phyloP scores from a whole-genome alignment of 2,113 vertebrate species.

The Charadrius vociferus region DNA sequence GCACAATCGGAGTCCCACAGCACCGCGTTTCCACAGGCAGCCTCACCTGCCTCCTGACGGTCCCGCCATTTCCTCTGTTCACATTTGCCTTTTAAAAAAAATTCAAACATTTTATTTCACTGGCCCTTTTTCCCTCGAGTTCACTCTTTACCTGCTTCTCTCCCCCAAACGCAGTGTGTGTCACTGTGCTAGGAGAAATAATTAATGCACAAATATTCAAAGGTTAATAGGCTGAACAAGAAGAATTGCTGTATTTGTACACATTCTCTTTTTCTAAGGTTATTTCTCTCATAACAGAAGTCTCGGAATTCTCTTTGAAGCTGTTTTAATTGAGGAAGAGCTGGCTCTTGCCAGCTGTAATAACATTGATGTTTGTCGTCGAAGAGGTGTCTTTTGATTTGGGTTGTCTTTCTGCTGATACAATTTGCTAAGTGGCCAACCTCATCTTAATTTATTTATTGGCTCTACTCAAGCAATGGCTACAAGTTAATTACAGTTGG shows the following conservation, averaged over 20 bases:
- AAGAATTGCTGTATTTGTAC: background rate
- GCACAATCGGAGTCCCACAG: background rate
- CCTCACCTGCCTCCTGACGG: background rate
- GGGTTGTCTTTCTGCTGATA: background rate
- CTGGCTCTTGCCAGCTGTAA: background rate
- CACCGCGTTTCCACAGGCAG: accelerated
- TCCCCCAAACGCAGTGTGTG: accelerated
- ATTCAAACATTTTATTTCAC: background rate
- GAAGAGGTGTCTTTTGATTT: background rate
- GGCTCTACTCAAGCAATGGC: background rate
- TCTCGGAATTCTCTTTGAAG: background rate
- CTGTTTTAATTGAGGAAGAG: background rate
- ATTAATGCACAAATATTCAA: background rate
- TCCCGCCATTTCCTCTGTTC: background rate
- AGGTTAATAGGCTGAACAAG: background rate
- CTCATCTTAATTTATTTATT: conserved; percentile 44
- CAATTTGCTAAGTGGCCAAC: background rate
- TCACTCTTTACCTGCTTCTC: background rate
- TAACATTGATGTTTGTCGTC: background rate
- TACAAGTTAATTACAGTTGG: conserved; percentile 23
- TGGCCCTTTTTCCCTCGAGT: background rate
- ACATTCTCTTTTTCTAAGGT: background rate
- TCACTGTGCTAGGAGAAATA: background rate
- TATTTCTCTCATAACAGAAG: background rate
- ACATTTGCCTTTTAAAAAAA: background rate